These are phyloP conservation scores for Lasioglossum villosulum DNA, from an alignment of 2,888 invertebrate genomes.

Conservation along the genomic window DNA sequence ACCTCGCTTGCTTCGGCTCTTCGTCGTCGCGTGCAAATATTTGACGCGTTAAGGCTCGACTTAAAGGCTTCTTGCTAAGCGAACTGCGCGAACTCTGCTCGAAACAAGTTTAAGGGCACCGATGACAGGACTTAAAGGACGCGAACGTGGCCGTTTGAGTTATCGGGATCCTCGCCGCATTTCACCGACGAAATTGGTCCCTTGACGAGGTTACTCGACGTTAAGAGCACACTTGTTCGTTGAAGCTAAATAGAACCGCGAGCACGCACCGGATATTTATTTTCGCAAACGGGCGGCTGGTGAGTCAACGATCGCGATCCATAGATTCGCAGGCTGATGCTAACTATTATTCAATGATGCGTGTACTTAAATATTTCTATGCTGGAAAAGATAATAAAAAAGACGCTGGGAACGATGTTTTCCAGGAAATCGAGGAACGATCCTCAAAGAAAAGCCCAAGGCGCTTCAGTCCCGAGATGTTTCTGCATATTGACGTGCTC, in stretches of 20 bases:
- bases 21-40: constrained; percentile 18
- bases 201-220: neutral
- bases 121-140: constrained; percentile 51
- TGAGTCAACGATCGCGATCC: neutral
- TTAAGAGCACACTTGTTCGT: neutral
- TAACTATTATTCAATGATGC: no score
- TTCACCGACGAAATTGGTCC: constrained; percentile 46
- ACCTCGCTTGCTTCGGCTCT: neutral
- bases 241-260: neutral
- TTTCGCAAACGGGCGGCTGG: neutral
- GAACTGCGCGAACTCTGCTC: neutral
- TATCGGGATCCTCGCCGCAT: constrained; percentile 50
- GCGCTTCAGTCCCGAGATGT: neutral
- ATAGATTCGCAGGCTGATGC: neutral
- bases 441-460: neutral
- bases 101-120: neutral
- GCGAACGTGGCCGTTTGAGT: constrained; percentile 52
- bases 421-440: neutral
- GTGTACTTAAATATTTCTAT: neutral
- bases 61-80: neutral
- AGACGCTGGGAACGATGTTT: neutral
- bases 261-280: neutral
- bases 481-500: neutral
- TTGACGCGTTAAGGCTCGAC: constrained; percentile 14
- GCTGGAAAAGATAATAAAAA: neutral